These are phyloP conservation scores for Hydractinia symbiolongicarpus DNA, from an alignment of 30 jellyfish, hydroid and myxozoan species.

Conservation along the genomic window DNA sequence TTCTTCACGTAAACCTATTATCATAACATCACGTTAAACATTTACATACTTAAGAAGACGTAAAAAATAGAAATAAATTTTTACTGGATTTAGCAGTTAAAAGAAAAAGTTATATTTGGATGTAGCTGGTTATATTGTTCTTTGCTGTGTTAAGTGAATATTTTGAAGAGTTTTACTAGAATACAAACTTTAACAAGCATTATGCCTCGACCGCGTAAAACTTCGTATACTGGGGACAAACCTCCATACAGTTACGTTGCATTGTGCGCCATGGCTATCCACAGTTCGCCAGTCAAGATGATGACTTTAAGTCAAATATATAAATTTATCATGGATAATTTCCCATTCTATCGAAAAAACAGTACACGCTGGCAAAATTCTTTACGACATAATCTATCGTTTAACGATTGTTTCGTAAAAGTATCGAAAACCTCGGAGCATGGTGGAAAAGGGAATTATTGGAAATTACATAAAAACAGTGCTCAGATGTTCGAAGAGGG, in stretches of 20 bases:
- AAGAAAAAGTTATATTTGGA: too few relatives aligned
- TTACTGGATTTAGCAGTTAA: too few relatives aligned
- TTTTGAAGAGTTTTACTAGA: too few relatives aligned
- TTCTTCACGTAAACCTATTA: too few relatives aligned
- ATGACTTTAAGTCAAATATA: conserved; percentile 90
- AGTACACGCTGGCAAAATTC: conserved; percentile 95
- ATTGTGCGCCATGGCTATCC: conserved; percentile 97
- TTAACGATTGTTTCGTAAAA: conserved; percentile 93
- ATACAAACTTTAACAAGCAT: too few relatives aligned
- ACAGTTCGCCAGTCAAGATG: conserved; percentile 80
- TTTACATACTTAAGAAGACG: too few relatives aligned
- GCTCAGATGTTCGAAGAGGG: conserved; percentile 95
- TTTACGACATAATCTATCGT: conserved; percentile 80
- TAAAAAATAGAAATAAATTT: too few relatives aligned
- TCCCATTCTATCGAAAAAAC: conserved; percentile 88
- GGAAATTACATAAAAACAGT: conserved; percentile 94
- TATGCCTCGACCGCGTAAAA: conserved; percentile 96
- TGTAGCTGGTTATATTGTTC: too few relatives aligned
- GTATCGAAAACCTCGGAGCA: conserved; percentile 85
- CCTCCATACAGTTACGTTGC: conserved; percentile 97
- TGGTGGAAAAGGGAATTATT: conserved; percentile 93
- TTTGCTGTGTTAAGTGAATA: too few relatives aligned
- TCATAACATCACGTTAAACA: too few relatives aligned
- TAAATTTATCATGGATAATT: conserved; percentile 72
- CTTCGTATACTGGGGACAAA: conserved; percentile 86